Conservation (phyloP, 64 coral and sea anemone genomes). For the Montipora sp. region DNA sequence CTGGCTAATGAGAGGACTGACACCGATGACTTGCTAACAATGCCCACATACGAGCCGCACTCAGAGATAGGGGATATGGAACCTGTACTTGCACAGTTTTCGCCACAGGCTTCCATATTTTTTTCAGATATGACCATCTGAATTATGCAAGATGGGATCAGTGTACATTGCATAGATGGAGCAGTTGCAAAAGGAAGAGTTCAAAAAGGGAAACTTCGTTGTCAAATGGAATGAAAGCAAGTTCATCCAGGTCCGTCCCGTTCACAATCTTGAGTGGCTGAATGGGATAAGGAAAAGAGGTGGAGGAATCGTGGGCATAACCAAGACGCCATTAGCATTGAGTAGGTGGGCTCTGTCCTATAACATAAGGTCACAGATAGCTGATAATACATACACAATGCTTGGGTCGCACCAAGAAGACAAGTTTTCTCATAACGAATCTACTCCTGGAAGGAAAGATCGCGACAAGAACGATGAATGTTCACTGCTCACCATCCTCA, state of each 20-base stretch:
- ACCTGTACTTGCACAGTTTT: slow-evolving; percentile 59
- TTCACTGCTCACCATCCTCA: too few species aligned
- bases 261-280: slow-evolving; percentile 73
- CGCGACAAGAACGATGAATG: slow-evolving; percentile 59
- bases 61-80: slow-evolving; percentile 51
- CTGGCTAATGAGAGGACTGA: too few species aligned
- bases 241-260: slow-evolving; percentile 52
- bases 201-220: slow-evolving; percentile 63
- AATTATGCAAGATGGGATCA: slow-evolving; percentile 59
- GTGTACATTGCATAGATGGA: slow-evolving; percentile 59
- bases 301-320: not conserved
- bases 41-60: not conserved
- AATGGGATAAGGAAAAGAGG: slow-evolving; percentile 61
- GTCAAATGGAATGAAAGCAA: slow-evolving; percentile 54
- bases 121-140: slow-evolving; percentile 40
- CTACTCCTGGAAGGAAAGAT: slow-evolving; percentile 43
- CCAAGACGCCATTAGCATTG: slow-evolving; percentile 8
- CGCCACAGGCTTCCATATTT: slow-evolving; percentile 67
- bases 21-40: too few species aligned
- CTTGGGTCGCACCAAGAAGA: not conserved
- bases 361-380: slow-evolving; percentile 55
- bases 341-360: slow-evolving; percentile 54
- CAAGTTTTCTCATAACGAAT: slow-evolving; percentile 63
- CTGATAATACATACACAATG: slow-evolving; percentile 23
- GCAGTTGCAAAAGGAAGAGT: slow-evolving; percentile 52